Conservation (phyloP, 2,888 invertebrate species). For the Lamproptera curius region DNA sequence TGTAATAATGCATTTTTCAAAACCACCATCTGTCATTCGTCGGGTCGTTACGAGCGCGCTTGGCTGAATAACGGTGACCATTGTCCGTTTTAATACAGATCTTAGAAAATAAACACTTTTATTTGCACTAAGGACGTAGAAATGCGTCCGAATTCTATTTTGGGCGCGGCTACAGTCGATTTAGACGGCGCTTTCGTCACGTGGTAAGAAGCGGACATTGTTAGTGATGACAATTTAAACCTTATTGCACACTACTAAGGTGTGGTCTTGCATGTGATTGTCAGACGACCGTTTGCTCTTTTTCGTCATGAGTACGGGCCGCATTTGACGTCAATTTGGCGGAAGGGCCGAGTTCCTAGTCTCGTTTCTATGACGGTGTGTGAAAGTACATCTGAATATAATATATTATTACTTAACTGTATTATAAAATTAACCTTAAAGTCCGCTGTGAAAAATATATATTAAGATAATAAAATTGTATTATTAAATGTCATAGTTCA, state of each 20-base stretch:
- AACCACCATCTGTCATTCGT: slow-evolving; percentile 12
- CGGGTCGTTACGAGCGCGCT: slow-evolving; percentile 3
- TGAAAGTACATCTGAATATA: not conserved
- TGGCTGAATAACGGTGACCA: not conserved
- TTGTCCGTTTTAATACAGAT: slow-evolving; percentile 17
- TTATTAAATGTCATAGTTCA: too few relatives aligned
- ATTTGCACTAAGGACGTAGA: slow-evolving; percentile 32
- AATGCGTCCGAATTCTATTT: slow-evolving; percentile 35
- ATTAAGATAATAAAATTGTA: too few relatives aligned
- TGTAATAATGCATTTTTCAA: too few relatives aligned
- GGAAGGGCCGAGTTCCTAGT: slow-evolving; percentile 5
- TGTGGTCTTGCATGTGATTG: not conserved
- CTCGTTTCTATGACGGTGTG: too few relatives aligned
- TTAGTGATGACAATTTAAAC: slow-evolving; percentile 8
- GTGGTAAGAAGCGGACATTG: slow-evolving; percentile 9
- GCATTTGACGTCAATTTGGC: slow-evolving; percentile 11
- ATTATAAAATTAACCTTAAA: too few relatives aligned
- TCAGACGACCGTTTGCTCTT: slow-evolving; percentile 6
- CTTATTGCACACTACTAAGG: slow-evolving; percentile 8
- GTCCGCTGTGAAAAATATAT: too few relatives aligned
- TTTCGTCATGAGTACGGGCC: slow-evolving; percentile 5
- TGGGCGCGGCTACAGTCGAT: slow-evolving; percentile 28
- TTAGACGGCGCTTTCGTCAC: slow-evolving; percentile 31
- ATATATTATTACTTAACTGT: too few relatives aligned
- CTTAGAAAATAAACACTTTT: slow-evolving; percentile 25